phyloP scores from a whole-genome alignment of 92 coral and sea anemone species.

The Bergia sp. region DNA sequence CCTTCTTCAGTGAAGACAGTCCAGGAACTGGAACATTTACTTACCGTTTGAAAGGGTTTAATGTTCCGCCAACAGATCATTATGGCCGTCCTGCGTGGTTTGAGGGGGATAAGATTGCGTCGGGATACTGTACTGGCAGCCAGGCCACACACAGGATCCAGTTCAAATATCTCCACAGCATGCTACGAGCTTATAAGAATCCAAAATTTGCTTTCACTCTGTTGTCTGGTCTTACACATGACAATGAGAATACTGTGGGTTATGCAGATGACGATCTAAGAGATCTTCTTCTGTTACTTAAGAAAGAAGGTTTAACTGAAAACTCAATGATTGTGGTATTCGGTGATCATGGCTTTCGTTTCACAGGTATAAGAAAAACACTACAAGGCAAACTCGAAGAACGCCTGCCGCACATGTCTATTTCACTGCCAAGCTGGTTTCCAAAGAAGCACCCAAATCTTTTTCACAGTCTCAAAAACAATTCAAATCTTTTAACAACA shows the following conservation, averaged over 20 bases:
- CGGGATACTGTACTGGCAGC: constrained; percentile 59
- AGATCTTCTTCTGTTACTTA: constrained; percentile 47
- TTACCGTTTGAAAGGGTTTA: constrained; percentile 76
- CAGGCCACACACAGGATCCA: constrained; percentile 69
- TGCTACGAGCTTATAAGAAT: constrained; percentile 62
- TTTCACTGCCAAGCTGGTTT: constrained; percentile 61
- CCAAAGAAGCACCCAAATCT: constrained; percentile 47
- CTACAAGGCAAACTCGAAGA: constrained; percentile 76
- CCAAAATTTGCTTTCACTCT: constrained; percentile 63
- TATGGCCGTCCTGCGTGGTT: constrained; percentile 80
- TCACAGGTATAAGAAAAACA: constrained; percentile 52
- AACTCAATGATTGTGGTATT: constrained; percentile 65
- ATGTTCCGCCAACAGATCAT: constrained; percentile 80
- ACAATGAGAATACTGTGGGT: constrained; percentile 44
- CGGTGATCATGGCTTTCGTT: constrained; percentile 79
- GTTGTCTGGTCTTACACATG: constrained; percentile 48
- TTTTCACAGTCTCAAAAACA: constrained; percentile 47
- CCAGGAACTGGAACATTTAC: constrained; percentile 69
- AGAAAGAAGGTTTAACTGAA: constrained; percentile 48
- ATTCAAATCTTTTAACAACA: constrained; percentile 59
- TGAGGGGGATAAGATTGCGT: constrained; percentile 42
- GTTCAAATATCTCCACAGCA: constrained; percentile 58
- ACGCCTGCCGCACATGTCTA: constrained; percentile 28
- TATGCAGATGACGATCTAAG: constrained; percentile 60
- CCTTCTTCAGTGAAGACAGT: constrained; percentile 79